These are phyloP conservation scores for Phaethornis superciliosus DNA, from an alignment of 2,113 vertebrate species.

Conservation along the genomic window DNA sequence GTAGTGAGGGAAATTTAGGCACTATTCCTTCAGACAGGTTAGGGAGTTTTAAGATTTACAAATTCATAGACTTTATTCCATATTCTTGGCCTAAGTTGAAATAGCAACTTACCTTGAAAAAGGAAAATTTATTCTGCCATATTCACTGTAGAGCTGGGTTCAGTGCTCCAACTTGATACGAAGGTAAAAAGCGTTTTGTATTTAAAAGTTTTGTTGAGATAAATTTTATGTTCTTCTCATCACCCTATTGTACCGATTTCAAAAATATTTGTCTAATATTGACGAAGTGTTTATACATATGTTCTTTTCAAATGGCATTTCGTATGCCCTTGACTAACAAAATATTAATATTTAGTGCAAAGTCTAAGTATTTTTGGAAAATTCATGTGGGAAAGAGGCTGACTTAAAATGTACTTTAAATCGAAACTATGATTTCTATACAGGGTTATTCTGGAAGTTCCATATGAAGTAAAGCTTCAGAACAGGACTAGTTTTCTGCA, in stretches of 20 bases:
- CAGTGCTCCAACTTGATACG: background rate
- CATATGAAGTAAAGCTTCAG: conserved; percentile 47
- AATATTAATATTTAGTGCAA: background rate
- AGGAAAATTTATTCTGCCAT: background rate
- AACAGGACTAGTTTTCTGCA: conserved; percentile 35
- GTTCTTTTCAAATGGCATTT: background rate
- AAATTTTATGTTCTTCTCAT: background rate
- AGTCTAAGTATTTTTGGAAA: background rate
- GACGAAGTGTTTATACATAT: background rate
- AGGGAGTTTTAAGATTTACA: background rate
- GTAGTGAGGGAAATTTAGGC: background rate
- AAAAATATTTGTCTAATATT: background rate
- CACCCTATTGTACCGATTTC: background rate
- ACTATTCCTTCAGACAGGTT: background rate
- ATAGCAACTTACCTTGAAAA: background rate
- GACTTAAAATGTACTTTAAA: background rate
- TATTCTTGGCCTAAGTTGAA: background rate
- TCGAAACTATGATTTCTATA: conserved; percentile 7
- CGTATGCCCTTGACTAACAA: background rate
- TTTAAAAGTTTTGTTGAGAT: background rate
- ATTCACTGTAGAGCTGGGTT: background rate
- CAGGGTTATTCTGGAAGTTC: background rate
- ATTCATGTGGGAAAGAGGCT: background rate
- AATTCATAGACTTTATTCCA: background rate
- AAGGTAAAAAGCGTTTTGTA: background rate